phyloP scores from a whole-genome alignment of 1,140 invertebrate genomes.

The Drosophila tani region DNA sequence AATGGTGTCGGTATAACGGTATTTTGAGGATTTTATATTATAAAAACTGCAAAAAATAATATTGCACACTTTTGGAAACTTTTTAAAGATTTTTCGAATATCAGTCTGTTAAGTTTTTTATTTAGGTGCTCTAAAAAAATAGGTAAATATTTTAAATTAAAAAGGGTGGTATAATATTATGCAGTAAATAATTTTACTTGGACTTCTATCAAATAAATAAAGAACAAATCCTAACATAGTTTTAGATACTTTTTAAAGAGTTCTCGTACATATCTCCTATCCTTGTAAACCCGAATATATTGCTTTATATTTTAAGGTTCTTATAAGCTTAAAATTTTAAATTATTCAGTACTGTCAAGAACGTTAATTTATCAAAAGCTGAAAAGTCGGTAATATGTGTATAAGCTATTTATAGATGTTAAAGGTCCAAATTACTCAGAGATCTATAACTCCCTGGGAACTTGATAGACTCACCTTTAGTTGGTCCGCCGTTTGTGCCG shows the following conservation, averaged over 20 bases:
- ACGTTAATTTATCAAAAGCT: conserved; percentile 7
- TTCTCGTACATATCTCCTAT: background rate
- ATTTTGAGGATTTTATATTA: too few relatives aligned
- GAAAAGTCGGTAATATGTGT: background rate
- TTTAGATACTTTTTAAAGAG: background rate
- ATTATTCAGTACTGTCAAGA: background rate
- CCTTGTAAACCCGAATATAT: background rate
- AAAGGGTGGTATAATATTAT: too few relatives aligned
- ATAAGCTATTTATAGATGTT: conserved; percentile 11
- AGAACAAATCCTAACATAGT: background rate
- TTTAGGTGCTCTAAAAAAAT: too few relatives aligned
- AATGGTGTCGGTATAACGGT: too few relatives aligned
- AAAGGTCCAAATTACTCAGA: background rate
- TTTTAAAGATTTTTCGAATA: too few relatives aligned
- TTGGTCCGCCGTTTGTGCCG: conserved; percentile 92
- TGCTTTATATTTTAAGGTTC: conserved; percentile 3
- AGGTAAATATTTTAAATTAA: too few relatives aligned
- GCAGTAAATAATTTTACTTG: too few relatives aligned
- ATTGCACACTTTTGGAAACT: too few relatives aligned
- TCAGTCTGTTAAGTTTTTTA: too few relatives aligned
- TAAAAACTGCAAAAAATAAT: too few relatives aligned
- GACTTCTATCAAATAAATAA: too few relatives aligned
- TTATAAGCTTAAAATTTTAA: background rate
- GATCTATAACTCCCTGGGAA: background rate
- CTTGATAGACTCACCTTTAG: conserved; percentile 86